These are phyloP conservation scores for Castor canadensis DNA, from an alignment of 2,113 vertebrate species.

Conservation along the genomic window DNA sequence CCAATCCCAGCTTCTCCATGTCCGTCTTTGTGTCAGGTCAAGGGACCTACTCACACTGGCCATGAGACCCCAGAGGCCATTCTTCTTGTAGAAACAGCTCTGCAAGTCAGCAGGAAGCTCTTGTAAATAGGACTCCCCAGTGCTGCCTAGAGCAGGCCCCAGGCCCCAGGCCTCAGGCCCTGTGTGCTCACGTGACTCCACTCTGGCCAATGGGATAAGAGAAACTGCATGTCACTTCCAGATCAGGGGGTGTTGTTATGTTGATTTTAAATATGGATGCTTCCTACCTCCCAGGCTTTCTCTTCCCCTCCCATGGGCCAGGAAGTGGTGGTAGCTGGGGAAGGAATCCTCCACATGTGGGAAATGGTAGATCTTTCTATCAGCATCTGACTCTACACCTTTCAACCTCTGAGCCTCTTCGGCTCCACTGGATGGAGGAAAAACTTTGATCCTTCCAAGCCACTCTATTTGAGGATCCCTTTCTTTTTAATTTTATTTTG, in stretches of 20 bases:
- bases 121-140: neutral
- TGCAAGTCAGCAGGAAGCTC: neutral
- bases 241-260: rapidly evolving
- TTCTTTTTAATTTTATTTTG: no score
- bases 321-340: neutral
- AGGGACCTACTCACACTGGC: no score
- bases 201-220: neutral
- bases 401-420: neutral
- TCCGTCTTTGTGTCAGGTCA: no score
- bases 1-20: no score
- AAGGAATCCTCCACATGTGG: rapidly evolving
- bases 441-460: neutral
- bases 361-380: neutral
- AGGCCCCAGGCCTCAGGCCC: neutral
- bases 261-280: neutral
- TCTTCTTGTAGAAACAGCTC: neutral
- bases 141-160: no score
- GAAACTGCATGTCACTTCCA: neutral
- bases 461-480: neutral
- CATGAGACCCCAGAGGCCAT: neutral
- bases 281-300: neutral
- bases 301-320: neutral
- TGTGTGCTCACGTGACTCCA: neutral
- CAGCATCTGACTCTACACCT: neutral
- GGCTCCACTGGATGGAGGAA: neutral